Base-by-base conservation (phyloP, 2,888 invertebrate genomes). In the Lottia scabra region DNA sequence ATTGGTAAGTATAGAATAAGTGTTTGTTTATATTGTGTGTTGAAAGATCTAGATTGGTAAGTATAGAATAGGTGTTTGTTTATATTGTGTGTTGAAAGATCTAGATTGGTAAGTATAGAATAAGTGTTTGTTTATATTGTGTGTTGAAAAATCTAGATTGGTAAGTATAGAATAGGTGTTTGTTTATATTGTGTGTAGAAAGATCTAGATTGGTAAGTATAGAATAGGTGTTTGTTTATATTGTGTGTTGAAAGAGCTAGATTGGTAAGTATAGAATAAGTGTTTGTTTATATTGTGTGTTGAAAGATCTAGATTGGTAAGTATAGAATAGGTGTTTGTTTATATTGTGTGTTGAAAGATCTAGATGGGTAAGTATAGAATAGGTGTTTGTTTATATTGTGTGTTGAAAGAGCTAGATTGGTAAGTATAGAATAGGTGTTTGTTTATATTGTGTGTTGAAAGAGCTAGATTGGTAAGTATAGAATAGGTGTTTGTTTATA, bases 41-140 rank as follows among this genome's bases (percentile, higher is more conserved):
- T 6, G 83, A 86, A 63, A 78, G 78, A 68, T 82, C 84, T 27
- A 78, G 85, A 79, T 80, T 83, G 79, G 87, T 87, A 70, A 70
- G 81, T 72, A 56, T 23, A n/a, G n/a, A n/a, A n/a, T n/a, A n/a
- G n/a, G n/a, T 56, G n/a, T 56, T 56, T 56, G 30, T 30, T 30
- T 30, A 30, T 30, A 30, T 2, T 30, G 5, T 30, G 2, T 30
- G 30, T 30, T 30, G 30, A 30, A 30, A 30, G 30, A 30, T 2
- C 30, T 30, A 30, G 30, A 79, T 80, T 83, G 79, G 87, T 87
- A 70, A 70, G 81, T 72, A 56, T 19, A 56, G n/a, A 16, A 56
- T 56, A 30, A 30, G 30, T 4, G 30, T 5, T 56, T 15, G 30
- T 4, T 30, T 30, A 30, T 30, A 30, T 2, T 30, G 5, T 30